Conservation (phyloP, 2,797 vertebrate genomes). For the Cetoscarus ocellatus region DNA sequence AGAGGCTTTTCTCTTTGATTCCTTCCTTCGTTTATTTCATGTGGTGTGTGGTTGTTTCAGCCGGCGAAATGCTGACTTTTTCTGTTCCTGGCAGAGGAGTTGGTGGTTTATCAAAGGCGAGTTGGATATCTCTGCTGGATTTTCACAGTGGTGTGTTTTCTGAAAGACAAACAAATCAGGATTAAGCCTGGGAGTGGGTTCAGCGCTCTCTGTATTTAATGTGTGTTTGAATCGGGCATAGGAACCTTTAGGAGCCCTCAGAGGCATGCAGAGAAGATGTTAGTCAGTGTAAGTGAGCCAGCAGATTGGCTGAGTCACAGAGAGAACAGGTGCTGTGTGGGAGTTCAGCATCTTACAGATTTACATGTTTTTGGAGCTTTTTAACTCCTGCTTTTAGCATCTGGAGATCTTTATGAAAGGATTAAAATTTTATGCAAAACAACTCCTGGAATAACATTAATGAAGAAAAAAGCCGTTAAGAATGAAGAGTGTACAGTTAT, state of each 20-base stretch:
- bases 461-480: too few species aligned
- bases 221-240: constrained; percentile 4
- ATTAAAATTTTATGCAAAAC: not conserved
- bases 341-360: constrained; percentile 52
- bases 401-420: constrained; percentile 20
- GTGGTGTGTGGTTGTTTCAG: constrained; percentile 36
- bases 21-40: constrained; percentile 17
- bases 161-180: constrained; percentile 45
- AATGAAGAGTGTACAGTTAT: too few species aligned
- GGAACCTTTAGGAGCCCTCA: constrained; percentile 17
- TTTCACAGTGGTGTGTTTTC: constrained; percentile 24
- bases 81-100: constrained; percentile 19
- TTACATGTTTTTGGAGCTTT: constrained; percentile 41
- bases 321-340: constrained; percentile 52
- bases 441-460: not conserved
- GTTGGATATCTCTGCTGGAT: constrained; percentile 50
- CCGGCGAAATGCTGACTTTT: constrained; percentile 2
- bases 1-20: constrained; percentile 25
- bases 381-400: constrained; percentile 52
- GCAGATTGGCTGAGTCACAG: constrained; percentile 51
- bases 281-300: constrained; percentile 10
- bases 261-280: constrained; percentile 17
- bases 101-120: constrained; percentile 42
- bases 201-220: not conserved
- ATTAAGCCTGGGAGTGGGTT: constrained; percentile 45